Evolutionary conservation across 2,888 invertebrate genomes (phyloP), one percentile per base, ranked within the genome.

Genomic region (Mamestra brassicae): DNA sequence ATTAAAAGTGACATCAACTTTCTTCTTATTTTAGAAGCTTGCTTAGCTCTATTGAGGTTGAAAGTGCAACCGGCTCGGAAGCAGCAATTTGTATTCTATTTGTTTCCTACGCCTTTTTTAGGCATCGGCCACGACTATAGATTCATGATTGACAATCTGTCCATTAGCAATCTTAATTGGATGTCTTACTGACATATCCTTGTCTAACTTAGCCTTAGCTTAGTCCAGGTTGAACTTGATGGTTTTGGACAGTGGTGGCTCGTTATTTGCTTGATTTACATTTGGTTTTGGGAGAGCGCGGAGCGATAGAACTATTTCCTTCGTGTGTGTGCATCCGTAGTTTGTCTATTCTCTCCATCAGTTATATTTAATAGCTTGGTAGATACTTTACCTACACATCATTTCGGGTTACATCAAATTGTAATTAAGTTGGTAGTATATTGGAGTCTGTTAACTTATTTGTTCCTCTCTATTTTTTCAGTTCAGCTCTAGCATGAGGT

Each of bases 101-200:
- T 52, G 68, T 69, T 45, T 62, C 50, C 52, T 58, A 57, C n/a
- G 15, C 36, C 75, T 42, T 17, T 42, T 13, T 71, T n/a, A 58
- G 71, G 54, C 38, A 52, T 34, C 13, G 8, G 34, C 8, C 50
- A 13, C 42, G 69, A 62, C 45, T 71, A 54, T 62, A 52, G 66
- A 47, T 47, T 42, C 26, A 61, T 76, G 85, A 85, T 85, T 85
- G 82, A 81, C 85, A 85, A 71, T 66, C 74, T 54, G 69, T 81
- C 71, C 47, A 63, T 75, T 65, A 63, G 36, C 42, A 62, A 72
- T 73, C 55, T 65, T 67, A 72, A 85, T 81, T 76, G 71, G 70
- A 62, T 45, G 61, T 81, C 50, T 76, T 8, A 0, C 54, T 74
- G 81, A 66, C 81, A 68, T 75, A 62, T 81, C 55, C 71, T 68